Evolutionary conservation across 2,888 invertebrate species (phyloP), one percentile per base, ranked within the genome.

Genomic region (Synanthedon formicaeformis): DNA sequence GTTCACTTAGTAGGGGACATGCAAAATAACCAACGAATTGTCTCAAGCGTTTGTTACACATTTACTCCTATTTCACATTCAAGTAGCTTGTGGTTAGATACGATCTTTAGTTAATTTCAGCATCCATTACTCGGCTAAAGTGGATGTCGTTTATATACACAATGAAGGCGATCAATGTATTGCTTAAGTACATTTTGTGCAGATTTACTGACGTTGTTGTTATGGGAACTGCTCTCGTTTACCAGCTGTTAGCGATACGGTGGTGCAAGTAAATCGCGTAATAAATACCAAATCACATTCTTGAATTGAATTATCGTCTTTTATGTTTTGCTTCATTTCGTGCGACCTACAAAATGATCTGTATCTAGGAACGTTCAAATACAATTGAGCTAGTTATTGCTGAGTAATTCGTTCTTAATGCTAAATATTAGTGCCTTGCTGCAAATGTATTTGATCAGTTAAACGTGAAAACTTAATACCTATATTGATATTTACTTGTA

Each of bases 251-350:
- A 67, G 68, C 65, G 69, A 70, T 69, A 70, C 66, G 71, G 64
- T 69, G 67, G 57, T 63, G 64, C 62, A 73, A 73, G 66, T 75
- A 69, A 74, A 75, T 73, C 75, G 64, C 65, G 66, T 71, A 81
- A 81, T 83, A 82, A 81, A 81, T 80, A 73, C 71, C 72, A 59
- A 75, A 78, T 76, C 71, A 65, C 78, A 82, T 82, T 77, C 73
- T 71, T 72, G 74, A 66, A 68, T 74, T 62, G 62, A 66, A 76
- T 79, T 73, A 73, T 64, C 66, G 59, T 73, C 67, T 65, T 72
- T 66, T 73, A 69, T 62, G 70, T 66, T 61, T 63, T 59, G 57
- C 45, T 45, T 13, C 3, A 45, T 45, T 45, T 45, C n/a, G 34
- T 45, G 45, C 14, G 14, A 12, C 14, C 45, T 45, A 45, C 14